Conservation (phyloP, 2,797 vertebrate species). For the Siniperca undulata region DNA sequence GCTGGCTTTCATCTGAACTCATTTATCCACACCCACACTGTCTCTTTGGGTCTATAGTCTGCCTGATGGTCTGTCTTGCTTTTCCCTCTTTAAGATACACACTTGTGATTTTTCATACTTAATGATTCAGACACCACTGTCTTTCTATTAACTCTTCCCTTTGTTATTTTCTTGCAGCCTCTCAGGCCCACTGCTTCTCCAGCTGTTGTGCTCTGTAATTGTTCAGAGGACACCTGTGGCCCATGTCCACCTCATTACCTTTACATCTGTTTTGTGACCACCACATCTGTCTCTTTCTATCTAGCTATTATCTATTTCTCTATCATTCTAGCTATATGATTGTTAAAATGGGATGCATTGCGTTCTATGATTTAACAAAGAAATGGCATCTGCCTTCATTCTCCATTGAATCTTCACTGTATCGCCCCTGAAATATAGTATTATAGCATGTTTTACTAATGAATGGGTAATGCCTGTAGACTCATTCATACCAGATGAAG, state of each 20-base stretch:
- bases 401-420: neutral
- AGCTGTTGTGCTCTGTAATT: slow-evolving; percentile 41
- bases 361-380: slow-evolving; percentile 15
- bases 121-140: slow-evolving; percentile 15
- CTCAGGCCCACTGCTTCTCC: slow-evolving; percentile 7
- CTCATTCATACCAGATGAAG: slow-evolving; percentile 36
- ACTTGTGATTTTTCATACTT: slow-evolving; percentile 27
- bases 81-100: slow-evolving; percentile 37
- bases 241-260: slow-evolving; percentile 41
- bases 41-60: slow-evolving; percentile 29
- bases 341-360: neutral
- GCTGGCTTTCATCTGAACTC: slow-evolving; percentile 55
- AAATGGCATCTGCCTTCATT: neutral
- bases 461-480: slow-evolving; percentile 21
- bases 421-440: slow-evolving; percentile 18
- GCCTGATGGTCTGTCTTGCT: slow-evolving; percentile 21
- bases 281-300: slow-evolving; percentile 5
- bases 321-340: neutral
- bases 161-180: slow-evolving; percentile 24
- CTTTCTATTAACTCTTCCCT: slow-evolving; percentile 27
- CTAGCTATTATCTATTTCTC: neutral
- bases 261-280: slow-evolving; percentile 13
- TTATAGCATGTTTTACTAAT: slow-evolving; percentile 1
- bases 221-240: slow-evolving; percentile 45
- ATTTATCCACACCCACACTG: slow-evolving; percentile 55